A percentile compares a stretch with the other conserved stretches of the same genome.
These are phyloP conservation scores for Mormyrus lacerda DNA, from an alignment of 2,113 vertebrate genomes.

Conservation along the genomic window DNA sequence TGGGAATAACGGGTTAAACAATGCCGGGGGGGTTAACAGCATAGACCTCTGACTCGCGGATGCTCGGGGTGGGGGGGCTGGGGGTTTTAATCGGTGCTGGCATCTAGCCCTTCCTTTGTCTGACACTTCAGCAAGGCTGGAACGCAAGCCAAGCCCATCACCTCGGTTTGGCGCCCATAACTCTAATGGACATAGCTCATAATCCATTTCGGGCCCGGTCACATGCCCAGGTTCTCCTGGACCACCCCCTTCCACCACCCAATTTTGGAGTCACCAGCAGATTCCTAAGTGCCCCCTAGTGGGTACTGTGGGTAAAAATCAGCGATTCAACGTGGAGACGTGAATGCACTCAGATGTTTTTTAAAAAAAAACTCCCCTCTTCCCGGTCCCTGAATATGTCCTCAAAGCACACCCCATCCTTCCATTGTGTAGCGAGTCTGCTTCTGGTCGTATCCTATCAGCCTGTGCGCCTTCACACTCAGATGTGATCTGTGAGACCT, in stretches of 20 bases:
- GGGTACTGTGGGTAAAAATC: not conserved
- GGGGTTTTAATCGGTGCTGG: not conserved
- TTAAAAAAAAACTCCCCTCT: not conserved
- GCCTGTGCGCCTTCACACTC: not conserved
- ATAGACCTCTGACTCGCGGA: not conserved
- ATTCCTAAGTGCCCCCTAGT: not conserved
- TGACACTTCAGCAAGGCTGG: not conserved
- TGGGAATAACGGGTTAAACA: not conserved
- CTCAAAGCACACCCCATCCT: not conserved
- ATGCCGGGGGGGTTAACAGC: not conserved
- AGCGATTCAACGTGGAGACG: not conserved
- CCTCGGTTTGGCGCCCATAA: not conserved
- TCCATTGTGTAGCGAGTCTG: not conserved
- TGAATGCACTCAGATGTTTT: not conserved
- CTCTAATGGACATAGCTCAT: not conserved
- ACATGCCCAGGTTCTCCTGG: not conserved
- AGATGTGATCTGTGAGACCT: not conserved
- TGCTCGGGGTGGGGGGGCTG: not conserved
- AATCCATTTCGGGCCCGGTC: not conserved
- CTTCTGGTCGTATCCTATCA: not conserved
- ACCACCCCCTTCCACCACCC: not conserved
- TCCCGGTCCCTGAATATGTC: not conserved
- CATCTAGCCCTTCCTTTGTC: not conserved
- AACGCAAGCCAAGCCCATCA: not conserved
- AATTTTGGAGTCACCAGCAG: not conserved